phyloP scores from a whole-genome alignment of 2,888 invertebrate genomes.

The Exephanes ischioxanthus region DNA sequence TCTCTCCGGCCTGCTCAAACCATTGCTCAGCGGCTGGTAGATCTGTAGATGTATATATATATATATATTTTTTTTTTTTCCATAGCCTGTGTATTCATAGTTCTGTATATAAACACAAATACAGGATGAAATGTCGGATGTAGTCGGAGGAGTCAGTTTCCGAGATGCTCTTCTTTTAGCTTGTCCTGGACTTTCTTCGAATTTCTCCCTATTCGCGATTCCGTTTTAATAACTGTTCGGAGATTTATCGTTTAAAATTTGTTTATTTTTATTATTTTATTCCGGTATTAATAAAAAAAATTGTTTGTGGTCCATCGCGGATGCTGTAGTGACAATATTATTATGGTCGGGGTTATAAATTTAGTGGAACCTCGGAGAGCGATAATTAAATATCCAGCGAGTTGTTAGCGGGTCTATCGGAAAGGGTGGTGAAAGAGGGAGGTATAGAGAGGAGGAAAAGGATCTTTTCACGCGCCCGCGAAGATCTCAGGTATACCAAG shows the following conservation, averaged over 20 bases:
- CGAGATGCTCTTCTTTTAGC: conserved; percentile 31
- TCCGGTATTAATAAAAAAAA: no score
- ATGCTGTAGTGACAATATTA: not conserved
- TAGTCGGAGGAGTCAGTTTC: conserved; percentile 40
- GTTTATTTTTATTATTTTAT: no score
- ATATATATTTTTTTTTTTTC: not conserved
- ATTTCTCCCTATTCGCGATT: not conserved
- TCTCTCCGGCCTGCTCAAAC: conserved; percentile 66
- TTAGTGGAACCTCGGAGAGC: not conserved
- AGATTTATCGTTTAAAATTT: not conserved
- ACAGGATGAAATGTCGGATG: conserved; percentile 25
- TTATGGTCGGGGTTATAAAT: not conserved
- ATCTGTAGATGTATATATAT: conserved; percentile 16
- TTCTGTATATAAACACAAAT: conserved; percentile 57
- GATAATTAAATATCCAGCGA: conserved; percentile 18
- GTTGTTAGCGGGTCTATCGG: not conserved
- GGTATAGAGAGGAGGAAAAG: not conserved
- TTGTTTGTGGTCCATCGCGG: no score
- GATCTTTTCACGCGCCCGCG: conserved; percentile 34
- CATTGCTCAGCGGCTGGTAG: conserved; percentile 53
- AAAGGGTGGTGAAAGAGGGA: conserved; percentile 28
- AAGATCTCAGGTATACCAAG: conserved; percentile 63
- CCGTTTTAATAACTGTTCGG: not conserved
- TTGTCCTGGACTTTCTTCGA: conserved; percentile 21
- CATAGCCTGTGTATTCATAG: conserved; percentile 50